Percentiles rank a stretch among this genome's conserved stretches.
These are phyloP conservation scores for Halcyon chelicuti DNA, from an alignment of 2,797 vertebrate genomes.

Conservation along the genomic window DNA sequence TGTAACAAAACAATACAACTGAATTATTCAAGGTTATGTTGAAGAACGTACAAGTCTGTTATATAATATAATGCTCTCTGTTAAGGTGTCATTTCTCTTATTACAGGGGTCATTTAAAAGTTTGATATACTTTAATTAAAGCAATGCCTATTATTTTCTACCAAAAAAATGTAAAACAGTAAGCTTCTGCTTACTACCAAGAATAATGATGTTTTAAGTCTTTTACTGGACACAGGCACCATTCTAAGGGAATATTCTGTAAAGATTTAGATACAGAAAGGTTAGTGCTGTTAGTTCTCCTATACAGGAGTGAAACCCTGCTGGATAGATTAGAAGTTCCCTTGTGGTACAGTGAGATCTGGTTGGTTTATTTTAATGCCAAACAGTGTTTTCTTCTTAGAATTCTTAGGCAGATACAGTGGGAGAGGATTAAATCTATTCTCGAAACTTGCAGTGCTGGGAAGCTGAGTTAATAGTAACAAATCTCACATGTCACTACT, in stretches of 20 bases:
- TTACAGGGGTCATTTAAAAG: background rate
- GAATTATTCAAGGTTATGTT: background rate
- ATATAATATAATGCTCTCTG: background rate
- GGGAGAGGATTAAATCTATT: background rate
- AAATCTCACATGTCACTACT: background rate
- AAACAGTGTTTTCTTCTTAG: background rate
- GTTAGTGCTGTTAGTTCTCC: background rate
- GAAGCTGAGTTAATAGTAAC: background rate
- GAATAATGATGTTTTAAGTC: background rate
- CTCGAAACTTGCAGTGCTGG: background rate
- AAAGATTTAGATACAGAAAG: background rate
- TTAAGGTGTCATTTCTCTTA: background rate
- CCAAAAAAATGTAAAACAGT: background rate
- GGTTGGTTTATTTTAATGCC: background rate
- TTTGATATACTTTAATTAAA: conserved; percentile 19
- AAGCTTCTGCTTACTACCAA: background rate
- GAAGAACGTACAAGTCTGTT: background rate
- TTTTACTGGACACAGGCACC: background rate
- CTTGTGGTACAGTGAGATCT: background rate
- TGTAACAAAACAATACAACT: conserved; percentile 33
- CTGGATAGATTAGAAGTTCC: background rate
- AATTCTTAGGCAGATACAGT: background rate
- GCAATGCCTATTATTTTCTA: background rate
- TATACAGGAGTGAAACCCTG: background rate
- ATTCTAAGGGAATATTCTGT: background rate